Evolutionary conservation across 2,113 vertebrate genomes (phyloP).

Genomic region (Ia io): DNA sequence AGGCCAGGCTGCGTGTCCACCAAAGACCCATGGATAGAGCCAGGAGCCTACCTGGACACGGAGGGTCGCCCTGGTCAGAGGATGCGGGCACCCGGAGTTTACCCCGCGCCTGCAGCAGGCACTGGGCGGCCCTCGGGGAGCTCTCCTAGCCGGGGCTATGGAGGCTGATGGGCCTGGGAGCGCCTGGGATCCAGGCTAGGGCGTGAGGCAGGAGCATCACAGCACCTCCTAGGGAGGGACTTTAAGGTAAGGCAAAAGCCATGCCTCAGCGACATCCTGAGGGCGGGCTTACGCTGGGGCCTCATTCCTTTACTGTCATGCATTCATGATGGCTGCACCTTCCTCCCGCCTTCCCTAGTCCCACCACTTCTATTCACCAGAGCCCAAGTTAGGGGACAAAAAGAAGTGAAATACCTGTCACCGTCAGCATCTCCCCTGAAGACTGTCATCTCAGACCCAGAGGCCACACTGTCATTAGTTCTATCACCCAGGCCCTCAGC

Average conservation of each 20-base stretch:
- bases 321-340: background rate
- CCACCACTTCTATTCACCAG: background rate
- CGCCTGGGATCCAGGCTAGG: no score
- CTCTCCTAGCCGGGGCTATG: fast-evolving
- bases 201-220: fast-evolving
- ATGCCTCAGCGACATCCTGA: background rate
- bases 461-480: background rate
- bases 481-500: background rate
- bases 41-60: background rate
- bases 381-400: background rate
- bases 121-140: no score
- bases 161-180: no score
- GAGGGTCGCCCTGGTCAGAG: background rate
- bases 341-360: background rate
- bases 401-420: background rate
- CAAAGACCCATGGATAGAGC: background rate
- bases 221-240: background rate
- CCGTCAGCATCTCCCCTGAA: background rate
- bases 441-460: no score
- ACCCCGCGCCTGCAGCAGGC: no score
- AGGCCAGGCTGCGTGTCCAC: background rate
- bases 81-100: background rate
- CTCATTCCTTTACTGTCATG: background rate
- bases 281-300: fast-evolving
- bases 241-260: background rate